Conservation (phyloP, 2,797 vertebrate genomes). For the Micropoecilia bifurca region DNA sequence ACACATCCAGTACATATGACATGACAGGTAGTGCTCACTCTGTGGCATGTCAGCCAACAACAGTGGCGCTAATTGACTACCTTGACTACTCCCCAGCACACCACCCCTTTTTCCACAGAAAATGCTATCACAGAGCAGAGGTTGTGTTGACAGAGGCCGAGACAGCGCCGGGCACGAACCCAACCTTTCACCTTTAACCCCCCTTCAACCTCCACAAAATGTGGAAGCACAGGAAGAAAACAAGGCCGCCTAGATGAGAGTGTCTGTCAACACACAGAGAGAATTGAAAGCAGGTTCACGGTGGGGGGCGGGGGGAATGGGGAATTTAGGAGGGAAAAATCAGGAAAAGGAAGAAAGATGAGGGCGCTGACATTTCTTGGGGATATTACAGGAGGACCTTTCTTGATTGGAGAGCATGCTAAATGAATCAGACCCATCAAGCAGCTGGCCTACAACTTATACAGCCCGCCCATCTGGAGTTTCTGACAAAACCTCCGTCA, state of each 20-base stretch:
- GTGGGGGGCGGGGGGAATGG: constrained; percentile 3
- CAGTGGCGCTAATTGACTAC: constrained; percentile 60
- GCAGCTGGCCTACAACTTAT: constrained; percentile 42
- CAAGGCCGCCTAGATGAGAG: constrained; percentile 73
- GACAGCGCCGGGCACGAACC: constrained; percentile 65
- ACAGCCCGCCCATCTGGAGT: constrained; percentile 31
- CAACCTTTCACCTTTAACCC: constrained; percentile 72
- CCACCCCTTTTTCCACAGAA: constrained; percentile 49
- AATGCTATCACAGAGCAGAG: constrained; percentile 67
- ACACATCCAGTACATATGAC: not conserved
- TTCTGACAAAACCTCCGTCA: constrained; percentile 28
- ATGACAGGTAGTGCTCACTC: constrained; percentile 28
- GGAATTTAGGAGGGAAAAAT: constrained; percentile 1
- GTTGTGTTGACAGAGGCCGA: constrained; percentile 76
- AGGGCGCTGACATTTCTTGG: constrained; percentile 50
- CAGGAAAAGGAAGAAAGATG: constrained; percentile 18
- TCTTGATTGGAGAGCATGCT: constrained; percentile 51
- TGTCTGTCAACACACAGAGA: constrained; percentile 72
- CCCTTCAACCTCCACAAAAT: constrained; percentile 41
- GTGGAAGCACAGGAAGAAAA: constrained; percentile 76
- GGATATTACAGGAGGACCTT: constrained; percentile 48
- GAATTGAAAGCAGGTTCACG: constrained; percentile 69
- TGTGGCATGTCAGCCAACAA: constrained; percentile 48
- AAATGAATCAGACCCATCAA: constrained; percentile 60
- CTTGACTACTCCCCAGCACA: constrained; percentile 28